Base-by-base conservation (phyloP, 2,888 invertebrate species). In the Diaphora mendica region DNA sequence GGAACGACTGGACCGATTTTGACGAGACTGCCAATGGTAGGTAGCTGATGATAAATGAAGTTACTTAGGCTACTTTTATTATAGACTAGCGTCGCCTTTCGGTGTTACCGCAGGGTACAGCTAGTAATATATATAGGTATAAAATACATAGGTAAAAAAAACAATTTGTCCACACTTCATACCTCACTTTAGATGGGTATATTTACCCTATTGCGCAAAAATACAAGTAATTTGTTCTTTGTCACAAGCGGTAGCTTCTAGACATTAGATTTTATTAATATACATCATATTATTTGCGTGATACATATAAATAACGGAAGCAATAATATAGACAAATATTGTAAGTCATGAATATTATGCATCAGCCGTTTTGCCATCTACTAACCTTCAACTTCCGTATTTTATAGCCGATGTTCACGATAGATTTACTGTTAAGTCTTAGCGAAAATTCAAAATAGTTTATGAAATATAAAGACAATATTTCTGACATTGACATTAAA, bases 381-480 rank as follows among this genome's bases (percentile, higher is more conserved):
- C 65, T 66, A 44, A n/a, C 70, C 62, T 74, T 70, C 48, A 51
- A 20, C 64, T 64, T 67, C 33, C 48, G 33, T 64, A 67, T 70
- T 74, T 70, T 74, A 70, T 51, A 33, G 70, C 23, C 48, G 9
- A 66, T 8, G 20, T 39, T 70, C 67, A 74, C 74, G 70, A 67
- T 17, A 62, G 62, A 17, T 62, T 62, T n/a, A 23, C 35, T 68
- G 51, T 72, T 68, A 65, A n/a, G n/a, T 51, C 73, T 73, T 59
- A 30, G 42, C 26, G 68, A 13, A 55, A 69, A 73, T 33, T 55
- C 44, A 65, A 33, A 73, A 51, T 69, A 5, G 20, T 35, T 26
- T 64, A 44, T 48, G 69, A 69, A 64, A 51, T 69, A 62, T 48
- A 35, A 68, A 33, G 39, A 44, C 65, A 66, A 66, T 26, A 48